phyloP scores from a whole-genome alignment of 92 coral and sea anemone species.

The Blastomussa wellsi region DNA sequence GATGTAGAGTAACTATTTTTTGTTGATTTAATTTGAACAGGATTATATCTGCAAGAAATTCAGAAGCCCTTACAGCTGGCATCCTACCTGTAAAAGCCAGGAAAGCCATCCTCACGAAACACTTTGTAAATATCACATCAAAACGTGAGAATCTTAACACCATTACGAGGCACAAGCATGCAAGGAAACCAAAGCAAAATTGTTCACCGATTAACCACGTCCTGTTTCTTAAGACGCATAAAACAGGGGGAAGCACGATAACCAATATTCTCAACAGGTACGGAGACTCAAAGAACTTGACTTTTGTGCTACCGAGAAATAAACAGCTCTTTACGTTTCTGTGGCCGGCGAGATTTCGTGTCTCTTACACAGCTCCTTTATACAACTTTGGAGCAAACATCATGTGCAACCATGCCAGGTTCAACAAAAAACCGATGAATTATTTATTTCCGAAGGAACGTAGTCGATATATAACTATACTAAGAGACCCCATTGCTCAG shows the following conservation, averaged over 20 bases:
- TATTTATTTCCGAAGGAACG: slow-evolving; percentile 66
- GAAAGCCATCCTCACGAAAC: neutral
- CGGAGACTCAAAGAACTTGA: slow-evolving; percentile 65
- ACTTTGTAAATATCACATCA: slow-evolving; percentile 3
- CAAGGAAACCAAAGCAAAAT: slow-evolving; percentile 1
- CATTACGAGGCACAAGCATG: neutral
- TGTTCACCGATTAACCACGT: slow-evolving; percentile 60
- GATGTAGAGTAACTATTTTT: neutral
- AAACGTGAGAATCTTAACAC: neutral
- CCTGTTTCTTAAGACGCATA: slow-evolving; percentile 80
- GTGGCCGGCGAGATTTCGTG: slow-evolving; percentile 80
- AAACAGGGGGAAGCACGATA: slow-evolving; percentile 83
- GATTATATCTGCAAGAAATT: neutral
- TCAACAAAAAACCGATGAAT: slow-evolving; percentile 71
- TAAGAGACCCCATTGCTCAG: slow-evolving; percentile 67
- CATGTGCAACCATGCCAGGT: slow-evolving; percentile 80
- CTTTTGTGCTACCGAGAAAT: slow-evolving; percentile 66
- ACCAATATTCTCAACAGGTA: slow-evolving; percentile 80
- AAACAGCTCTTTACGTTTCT: slow-evolving; percentile 62
- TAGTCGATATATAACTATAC: slow-evolving; percentile 67
- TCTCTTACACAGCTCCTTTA: slow-evolving; percentile 70
- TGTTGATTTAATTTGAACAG: neutral
- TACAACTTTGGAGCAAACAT: slow-evolving; percentile 62
- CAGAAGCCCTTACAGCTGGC: neutral
- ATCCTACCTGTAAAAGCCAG: neutral